A percentile compares a stretch with the other conserved stretches of the same genome.
Evolutionary conservation across 2,797 vertebrate species (phyloP).

Genomic region (Hippocampus kuda): DNA sequence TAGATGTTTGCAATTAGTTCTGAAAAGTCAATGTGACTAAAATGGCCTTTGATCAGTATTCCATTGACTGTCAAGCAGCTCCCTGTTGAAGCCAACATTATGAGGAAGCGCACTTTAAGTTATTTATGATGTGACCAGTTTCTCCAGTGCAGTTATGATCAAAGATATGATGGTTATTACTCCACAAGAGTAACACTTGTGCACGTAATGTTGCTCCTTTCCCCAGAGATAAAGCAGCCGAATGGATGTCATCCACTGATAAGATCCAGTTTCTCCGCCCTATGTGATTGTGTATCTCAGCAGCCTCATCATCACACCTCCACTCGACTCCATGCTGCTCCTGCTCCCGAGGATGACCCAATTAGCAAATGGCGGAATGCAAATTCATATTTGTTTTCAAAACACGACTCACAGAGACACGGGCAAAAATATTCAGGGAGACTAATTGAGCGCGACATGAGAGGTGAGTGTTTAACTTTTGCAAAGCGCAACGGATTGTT

Average conservation of each 20-base stretch:
- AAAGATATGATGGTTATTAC: neutral
- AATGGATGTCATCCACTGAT: neutral
- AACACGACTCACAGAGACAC: neutral
- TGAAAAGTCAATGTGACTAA: too few relatives aligned
- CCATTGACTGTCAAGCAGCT: too few relatives aligned
- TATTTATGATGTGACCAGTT: neutral
- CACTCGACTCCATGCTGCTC: neutral
- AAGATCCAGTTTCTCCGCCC: neutral
- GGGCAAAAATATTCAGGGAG: constrained; percentile 1
- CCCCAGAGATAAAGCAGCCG: neutral
- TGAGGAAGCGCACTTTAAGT: neutral
- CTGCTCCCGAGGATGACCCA: neutral
- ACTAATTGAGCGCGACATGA: neutral
- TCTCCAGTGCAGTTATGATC: neutral
- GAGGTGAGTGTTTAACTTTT: neutral
- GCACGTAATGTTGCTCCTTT: neutral
- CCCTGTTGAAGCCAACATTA: neutral
- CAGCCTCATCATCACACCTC: neutral
- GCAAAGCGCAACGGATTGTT: neutral
- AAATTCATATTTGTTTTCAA: constrained; percentile 2
- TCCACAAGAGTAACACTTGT: neutral
- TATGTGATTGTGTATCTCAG: neutral
- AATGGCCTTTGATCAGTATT: too few relatives aligned
- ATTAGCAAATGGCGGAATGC: constrained; percentile 5
- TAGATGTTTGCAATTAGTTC: too few relatives aligned